These are phyloP conservation scores for Meteorus sp. DNA, from an alignment of 1,140 invertebrate species.

Conservation along the genomic window DNA sequence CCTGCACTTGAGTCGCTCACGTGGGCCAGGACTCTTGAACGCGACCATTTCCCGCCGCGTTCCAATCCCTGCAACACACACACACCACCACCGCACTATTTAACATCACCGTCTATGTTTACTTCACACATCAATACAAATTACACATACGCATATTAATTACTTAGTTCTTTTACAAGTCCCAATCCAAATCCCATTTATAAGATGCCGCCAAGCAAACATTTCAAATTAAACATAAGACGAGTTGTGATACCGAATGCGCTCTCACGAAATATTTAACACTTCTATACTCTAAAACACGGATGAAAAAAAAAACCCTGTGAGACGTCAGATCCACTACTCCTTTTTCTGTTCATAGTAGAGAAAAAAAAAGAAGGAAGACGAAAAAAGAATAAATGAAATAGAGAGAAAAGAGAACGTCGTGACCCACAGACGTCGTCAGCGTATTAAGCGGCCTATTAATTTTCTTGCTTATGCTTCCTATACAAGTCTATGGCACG, in stretches of 20 bases:
- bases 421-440: constrained; percentile 29
- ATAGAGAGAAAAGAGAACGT: constrained; percentile 19
- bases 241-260: no score
- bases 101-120: constrained; percentile 19
- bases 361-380: background rate
- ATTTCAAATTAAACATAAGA: no score
- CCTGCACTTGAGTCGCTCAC: constrained; percentile 52
- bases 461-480: constrained; percentile 26
- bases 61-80: constrained; percentile 59
- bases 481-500: background rate
- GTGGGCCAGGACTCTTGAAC: constrained; percentile 60
- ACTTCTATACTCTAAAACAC: background rate
- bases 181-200: background rate
- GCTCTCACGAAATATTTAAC: no score
- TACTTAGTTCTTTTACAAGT: background rate
- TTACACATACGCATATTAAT: background rate
- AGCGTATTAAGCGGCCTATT: constrained; percentile 30
- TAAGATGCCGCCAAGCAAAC: no score
- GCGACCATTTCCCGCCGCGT: constrained; percentile 56
- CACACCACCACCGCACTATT: no score
- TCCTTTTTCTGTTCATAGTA: background rate
- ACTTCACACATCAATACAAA: no score
- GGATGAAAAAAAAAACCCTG: background rate
- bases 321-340: background rate
- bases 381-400: no score